These are phyloP conservation scores for Stenoptilia bipunctidactyla DNA, from an alignment of 2,888 invertebrate genomes.

Conservation along the genomic window DNA sequence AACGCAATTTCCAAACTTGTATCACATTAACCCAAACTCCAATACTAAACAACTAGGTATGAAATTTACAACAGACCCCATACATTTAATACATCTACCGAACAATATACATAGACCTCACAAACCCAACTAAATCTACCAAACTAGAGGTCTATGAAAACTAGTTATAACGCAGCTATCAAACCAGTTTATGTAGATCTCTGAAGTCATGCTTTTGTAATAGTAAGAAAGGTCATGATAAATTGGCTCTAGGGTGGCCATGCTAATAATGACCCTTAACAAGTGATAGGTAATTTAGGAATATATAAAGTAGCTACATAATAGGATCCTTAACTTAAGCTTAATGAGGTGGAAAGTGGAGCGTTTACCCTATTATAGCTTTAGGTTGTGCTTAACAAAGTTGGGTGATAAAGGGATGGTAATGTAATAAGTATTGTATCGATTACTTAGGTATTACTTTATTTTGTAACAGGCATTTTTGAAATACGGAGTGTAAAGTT, in stretches of 20 bases:
- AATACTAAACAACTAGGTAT: conserved; percentile 24
- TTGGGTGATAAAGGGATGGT: not conserved
- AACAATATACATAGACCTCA: no score
- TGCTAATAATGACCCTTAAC: conserved; percentile 36
- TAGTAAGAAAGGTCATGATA: no score
- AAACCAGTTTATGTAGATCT: conserved; percentile 32
- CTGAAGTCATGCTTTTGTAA: conserved; percentile 7
- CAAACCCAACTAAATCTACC: no score
- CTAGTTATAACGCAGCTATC: not conserved
- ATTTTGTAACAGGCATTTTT: no score
- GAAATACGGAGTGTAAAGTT: no score
- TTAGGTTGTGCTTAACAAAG: not conserved
- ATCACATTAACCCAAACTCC: conserved; percentile 30
- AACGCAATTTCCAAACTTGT: conserved; percentile 30
- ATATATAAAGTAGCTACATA: conserved; percentile 67
- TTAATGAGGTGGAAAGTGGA: conserved; percentile 68
- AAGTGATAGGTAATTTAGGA: conserved; percentile 70
- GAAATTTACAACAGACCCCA: conserved; percentile 64
- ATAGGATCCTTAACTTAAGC: conserved; percentile 62
- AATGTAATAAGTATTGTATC: no score
- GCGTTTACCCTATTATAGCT: conserved; percentile 40
- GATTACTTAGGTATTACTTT: no score
- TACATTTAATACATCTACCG: conserved; percentile 15
- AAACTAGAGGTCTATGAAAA: no score
- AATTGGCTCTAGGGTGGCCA: not conserved